Conservation (phyloP, 1,140 invertebrate species). For the Drosophila malerkotliana region DNA sequence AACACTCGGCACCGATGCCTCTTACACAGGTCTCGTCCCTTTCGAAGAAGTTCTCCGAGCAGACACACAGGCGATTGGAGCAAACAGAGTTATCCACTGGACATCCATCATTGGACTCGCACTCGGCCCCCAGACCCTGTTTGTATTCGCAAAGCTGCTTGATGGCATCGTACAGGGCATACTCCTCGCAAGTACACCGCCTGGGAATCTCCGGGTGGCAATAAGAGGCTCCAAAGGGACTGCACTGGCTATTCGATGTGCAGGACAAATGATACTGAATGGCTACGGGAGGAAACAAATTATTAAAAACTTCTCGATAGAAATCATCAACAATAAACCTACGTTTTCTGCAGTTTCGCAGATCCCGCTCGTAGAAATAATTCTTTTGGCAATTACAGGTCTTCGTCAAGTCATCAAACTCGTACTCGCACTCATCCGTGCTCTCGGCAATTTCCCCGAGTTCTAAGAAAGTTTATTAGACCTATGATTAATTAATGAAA, state of each 20-base stretch:
- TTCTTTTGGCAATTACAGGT: slow-evolving; percentile 83
- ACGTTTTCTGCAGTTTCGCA: slow-evolving; percentile 81
- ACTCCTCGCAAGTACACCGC: slow-evolving; percentile 78
- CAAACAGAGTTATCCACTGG: slow-evolving; percentile 83
- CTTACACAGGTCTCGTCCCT: slow-evolving; percentile 72
- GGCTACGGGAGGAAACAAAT: slow-evolving; percentile 33
- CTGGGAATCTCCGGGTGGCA: slow-evolving; percentile 71
- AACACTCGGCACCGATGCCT: slow-evolving; percentile 84
- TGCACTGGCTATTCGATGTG: slow-evolving; percentile 81
- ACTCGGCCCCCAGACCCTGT: slow-evolving; percentile 73
- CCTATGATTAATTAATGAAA: background rate
- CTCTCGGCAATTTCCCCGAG: slow-evolving; percentile 83
- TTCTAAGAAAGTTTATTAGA: slow-evolving; percentile 38
- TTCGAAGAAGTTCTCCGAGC: slow-evolving; percentile 80
- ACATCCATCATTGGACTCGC: slow-evolving; percentile 71
- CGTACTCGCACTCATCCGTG: slow-evolving; percentile 75
- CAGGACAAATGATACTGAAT: slow-evolving; percentile 81
- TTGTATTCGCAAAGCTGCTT: slow-evolving; percentile 76
- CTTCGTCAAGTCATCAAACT: slow-evolving; percentile 72
- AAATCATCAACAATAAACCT: slow-evolving; percentile 10
- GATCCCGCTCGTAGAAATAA: slow-evolving; percentile 75
- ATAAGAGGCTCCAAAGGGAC: slow-evolving; percentile 78
- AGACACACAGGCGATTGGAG: slow-evolving; percentile 80
- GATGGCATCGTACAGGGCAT: slow-evolving; percentile 75
- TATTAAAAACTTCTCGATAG: background rate